Percentiles rank a stretch among this genome's conserved stretches.
phyloP scores from a whole-genome alignment of 1,140 invertebrate species.

The Drosophila tropicalis region DNA sequence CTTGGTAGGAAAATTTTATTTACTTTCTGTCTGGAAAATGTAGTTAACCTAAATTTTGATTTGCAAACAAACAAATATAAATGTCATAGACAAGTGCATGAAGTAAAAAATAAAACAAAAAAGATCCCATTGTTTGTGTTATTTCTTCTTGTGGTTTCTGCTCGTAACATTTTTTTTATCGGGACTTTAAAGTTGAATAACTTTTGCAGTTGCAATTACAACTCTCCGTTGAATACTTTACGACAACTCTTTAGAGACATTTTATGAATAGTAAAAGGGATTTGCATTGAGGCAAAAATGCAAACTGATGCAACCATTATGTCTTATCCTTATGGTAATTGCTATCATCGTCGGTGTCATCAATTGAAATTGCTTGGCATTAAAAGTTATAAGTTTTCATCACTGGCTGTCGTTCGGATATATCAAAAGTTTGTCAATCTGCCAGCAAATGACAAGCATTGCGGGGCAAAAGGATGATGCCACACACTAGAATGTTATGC shows the following conservation, averaged over 20 bases:
- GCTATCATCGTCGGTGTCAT: constrained; percentile 66
- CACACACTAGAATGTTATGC: constrained; percentile 59
- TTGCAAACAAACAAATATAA: constrained; percentile 49
- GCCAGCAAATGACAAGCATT: constrained; percentile 76
- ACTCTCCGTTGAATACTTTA: constrained; percentile 24
- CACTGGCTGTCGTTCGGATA: constrained; percentile 59
- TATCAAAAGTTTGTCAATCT: constrained; percentile 67
- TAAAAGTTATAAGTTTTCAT: constrained; percentile 74
- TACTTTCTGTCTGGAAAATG: constrained; percentile 31
- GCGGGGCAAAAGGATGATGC: constrained; percentile 31
- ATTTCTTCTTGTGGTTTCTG: constrained; percentile 1
- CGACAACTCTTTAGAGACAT: constrained; percentile 24
- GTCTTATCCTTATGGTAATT: constrained; percentile 64
- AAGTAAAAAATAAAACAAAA: no score
- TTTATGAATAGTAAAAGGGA: constrained; percentile 37
- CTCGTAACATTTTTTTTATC: constrained; percentile 35
- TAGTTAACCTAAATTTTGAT: constrained; percentile 59
- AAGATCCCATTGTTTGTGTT: background rate
- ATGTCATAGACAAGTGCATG: constrained; percentile 35
- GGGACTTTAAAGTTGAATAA: constrained; percentile 32
- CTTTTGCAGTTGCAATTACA: constrained; percentile 43
- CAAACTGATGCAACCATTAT: constrained; percentile 37
- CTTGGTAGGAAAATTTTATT: constrained; percentile 45
- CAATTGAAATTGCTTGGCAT: constrained; percentile 78
- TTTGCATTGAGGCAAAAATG: background rate